Conservation (phyloP, 2,797 vertebrate genomes). For the Eidolon dupreanum region DNA sequence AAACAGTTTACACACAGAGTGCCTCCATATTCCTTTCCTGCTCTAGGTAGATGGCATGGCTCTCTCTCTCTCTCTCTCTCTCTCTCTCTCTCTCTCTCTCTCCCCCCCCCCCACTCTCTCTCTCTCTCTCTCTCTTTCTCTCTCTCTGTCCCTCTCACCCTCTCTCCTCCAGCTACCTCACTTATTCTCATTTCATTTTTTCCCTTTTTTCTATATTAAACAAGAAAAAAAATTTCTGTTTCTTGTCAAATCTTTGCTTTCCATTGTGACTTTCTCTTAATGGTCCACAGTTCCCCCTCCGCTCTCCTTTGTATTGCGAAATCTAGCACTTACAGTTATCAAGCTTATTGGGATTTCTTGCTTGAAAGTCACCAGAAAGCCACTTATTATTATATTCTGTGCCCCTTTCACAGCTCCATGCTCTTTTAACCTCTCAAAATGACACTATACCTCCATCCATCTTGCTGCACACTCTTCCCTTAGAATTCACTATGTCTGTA, state of each 20-base stretch:
- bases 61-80: not conserved
- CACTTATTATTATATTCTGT: not conserved
- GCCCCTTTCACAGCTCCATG: not conserved
- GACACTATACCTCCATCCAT: fast-evolving
- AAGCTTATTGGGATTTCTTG: not conserved
- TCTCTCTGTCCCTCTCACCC: not conserved
- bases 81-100: not conserved
- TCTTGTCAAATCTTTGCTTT: not conserved
- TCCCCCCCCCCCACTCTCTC: not conserved
- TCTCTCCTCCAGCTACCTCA: not conserved
- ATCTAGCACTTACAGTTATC: not conserved
- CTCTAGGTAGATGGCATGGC: not conserved
- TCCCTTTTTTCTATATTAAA: not conserved
- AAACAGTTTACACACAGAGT: not conserved
- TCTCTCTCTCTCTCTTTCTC: too few relatives aligned
- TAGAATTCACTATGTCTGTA: not conserved
- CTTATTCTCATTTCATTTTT: not conserved
- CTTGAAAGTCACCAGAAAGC: not conserved
- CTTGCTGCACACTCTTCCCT: not conserved
- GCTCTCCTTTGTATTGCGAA: not conserved
- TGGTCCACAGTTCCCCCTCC: not conserved
- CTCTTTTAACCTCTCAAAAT: not conserved
- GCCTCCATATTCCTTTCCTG: not conserved
- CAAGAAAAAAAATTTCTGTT: not conserved
- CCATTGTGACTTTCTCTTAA: not conserved